Base-by-base conservation (phyloP, 1,140 invertebrate genomes). In the Drosophila erecta region DNA sequence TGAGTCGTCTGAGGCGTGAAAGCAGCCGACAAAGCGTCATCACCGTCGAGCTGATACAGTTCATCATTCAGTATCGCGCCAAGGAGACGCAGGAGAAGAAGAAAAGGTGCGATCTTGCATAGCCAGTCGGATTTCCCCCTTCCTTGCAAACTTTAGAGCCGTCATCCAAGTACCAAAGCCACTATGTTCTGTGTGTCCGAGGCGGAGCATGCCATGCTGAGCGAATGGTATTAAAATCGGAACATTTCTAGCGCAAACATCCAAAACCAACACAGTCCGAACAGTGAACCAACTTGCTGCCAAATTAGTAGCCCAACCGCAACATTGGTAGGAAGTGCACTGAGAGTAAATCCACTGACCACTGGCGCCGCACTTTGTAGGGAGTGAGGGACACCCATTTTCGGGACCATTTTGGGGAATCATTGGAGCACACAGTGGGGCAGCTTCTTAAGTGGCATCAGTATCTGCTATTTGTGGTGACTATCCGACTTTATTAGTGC, bases 11-110 rank as follows among this genome's bases (percentile, higher is more conserved):
- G 59, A 76, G 90, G 72, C 90, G 90, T 73, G 86, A 91, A 78
- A 91, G 77, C 69, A 87, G 90, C 65, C 87, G 85, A 50, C 85
- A 92, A 74, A 92, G 91, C 80, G 76, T 92, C 59, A 92, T 92
- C 58, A 92, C 91, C 64, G 91, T 92, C 30, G 91, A 92, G 59
- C 75, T 92, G 35, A 92, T 92, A 76, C 91, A 92, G 76, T 92
- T 92, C 75, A 92, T 92, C 83, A 92, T 92, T 89, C 91, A 92
- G 76, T 92, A 91, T 83, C 86, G 91, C 49, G 91, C 91, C 67
- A 66, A 90, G 90, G 90, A 92, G 81, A 79, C 81, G 38, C 85
- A 90, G 90, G 90, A 91, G 44, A 91, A 91, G 76, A 91, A 90
- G 84, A 92, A 92, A 92, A 92, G 90, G 90, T 92, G 90, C 76